Conservation (phyloP, 2,888 invertebrate species). For the Carpatolechia fugitivella region DNA sequence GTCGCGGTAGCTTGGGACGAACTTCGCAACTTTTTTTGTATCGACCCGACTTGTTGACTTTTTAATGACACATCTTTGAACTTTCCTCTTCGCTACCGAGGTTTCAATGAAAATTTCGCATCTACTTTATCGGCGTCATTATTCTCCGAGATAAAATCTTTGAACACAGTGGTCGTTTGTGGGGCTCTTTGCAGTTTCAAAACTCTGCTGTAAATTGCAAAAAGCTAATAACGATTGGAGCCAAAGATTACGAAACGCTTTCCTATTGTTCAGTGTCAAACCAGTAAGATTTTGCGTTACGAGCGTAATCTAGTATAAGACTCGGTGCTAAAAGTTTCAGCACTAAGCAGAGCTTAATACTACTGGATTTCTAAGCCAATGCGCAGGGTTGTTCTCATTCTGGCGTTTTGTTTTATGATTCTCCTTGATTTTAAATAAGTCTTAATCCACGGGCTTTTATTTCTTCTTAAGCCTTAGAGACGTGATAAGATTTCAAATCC, state of each 20-base stretch:
- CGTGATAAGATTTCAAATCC: background rate
- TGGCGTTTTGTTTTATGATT: conserved; percentile 12
- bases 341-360: conserved; percentile 13
- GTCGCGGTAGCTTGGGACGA: background rate
- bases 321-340: conserved; percentile 8
- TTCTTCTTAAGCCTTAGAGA: background rate
- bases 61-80: conserved; percentile 9
- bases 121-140: conserved; percentile 8
- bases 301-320: conserved; percentile 9
- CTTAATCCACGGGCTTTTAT: background rate
- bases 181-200: conserved; percentile 5
- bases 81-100: background rate
- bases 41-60: conserved; percentile 6
- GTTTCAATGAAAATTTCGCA: background rate
- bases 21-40: conserved; percentile 6
- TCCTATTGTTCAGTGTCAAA: conserved; percentile 20
- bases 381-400: background rate
- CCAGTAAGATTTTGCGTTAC: conserved; percentile 13
- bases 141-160: conserved; percentile 10
- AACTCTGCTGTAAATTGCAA: conserved; percentile 8
- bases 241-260: conserved; percentile 7
- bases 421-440: background rate
- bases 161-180: conserved; percentile 1
- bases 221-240: conserved; percentile 10
- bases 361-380: conserved; percentile 7